Evolutionary conservation across 2,888 invertebrate genomes (phyloP).

Genomic region (Octonoba sinensis): DNA sequence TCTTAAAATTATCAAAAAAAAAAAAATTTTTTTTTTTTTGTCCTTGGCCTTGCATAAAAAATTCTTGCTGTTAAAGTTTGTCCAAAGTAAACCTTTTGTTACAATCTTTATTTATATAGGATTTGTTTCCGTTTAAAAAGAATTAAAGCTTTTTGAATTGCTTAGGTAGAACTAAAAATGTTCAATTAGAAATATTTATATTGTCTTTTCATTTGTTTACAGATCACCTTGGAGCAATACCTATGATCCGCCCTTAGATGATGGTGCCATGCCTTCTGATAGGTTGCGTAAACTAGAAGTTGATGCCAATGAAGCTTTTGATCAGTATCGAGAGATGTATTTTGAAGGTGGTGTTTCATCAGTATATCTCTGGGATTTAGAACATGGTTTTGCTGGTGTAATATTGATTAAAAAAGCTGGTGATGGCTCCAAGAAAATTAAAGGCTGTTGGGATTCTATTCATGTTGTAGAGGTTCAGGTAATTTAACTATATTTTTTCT

Average conservation of each 20-base stretch:
- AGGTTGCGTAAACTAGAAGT: constrained; percentile 93
- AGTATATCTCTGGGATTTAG: constrained; percentile 99
- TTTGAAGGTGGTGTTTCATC: constrained; percentile 99
- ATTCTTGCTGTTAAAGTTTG: no score
- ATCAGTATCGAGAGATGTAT: constrained; percentile 98
- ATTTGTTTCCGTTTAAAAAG: no score
- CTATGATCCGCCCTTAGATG: constrained; percentile 97
- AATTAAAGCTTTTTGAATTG: no score
- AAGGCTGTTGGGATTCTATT: constrained; percentile 99
- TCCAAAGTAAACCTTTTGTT: no score
- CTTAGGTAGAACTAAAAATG: no score
- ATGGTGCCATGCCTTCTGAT: constrained; percentile 98
- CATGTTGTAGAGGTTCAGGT: constrained; percentile 96
- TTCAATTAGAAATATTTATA: no score
- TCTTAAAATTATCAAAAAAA: no score
- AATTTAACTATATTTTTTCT: constrained; percentile 7
- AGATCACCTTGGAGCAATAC: constrained; percentile 99
- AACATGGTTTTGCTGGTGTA: constrained; percentile 95
- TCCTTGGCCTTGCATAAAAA: no score
- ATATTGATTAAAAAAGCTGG: constrained; percentile 99
- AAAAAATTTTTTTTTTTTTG: no score
- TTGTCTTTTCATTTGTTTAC: constrained; percentile 33
- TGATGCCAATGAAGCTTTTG: constrained; percentile 98
- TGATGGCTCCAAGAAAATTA: constrained; percentile 97
- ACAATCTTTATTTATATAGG: no score